These are phyloP conservation scores for Psittacula echo DNA, from an alignment of 2,797 vertebrate species.

Conservation along the genomic window DNA sequence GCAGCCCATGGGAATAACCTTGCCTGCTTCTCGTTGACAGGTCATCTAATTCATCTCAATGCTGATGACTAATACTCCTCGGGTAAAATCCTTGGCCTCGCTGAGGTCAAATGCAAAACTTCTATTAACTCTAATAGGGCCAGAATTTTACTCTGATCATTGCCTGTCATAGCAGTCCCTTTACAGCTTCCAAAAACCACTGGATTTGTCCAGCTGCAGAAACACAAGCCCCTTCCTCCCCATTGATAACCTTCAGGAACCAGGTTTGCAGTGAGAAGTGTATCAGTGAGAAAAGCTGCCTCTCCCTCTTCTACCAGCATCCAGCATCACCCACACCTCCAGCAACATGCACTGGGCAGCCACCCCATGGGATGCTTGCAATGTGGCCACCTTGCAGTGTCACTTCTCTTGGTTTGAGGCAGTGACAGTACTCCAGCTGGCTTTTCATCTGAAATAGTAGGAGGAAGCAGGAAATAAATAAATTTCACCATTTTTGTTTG, in stretches of 20 bases:
- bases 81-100: neutral
- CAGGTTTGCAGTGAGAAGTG: accelerated
- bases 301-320: accelerated
- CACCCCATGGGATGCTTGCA: accelerated
- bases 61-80: neutral
- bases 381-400: accelerated
- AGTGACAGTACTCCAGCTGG: accelerated
- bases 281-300: neutral
- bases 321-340: neutral
- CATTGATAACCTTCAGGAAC: neutral
- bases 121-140: neutral
- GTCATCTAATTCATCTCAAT: neutral
- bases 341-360: neutral
- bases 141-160: neutral
- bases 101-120: neutral
- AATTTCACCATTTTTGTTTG: neutral
- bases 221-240: neutral
- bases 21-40: conserved; percentile 35
- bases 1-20: neutral
- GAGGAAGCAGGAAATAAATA: neutral
- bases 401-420: accelerated
- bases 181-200: neutral
- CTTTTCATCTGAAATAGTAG: neutral
- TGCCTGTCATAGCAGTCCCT: neutral
- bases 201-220: neutral